These are phyloP conservation scores for Antechinus flavipes DNA, from an alignment of 2,113 vertebrate species.

Conservation along the genomic window DNA sequence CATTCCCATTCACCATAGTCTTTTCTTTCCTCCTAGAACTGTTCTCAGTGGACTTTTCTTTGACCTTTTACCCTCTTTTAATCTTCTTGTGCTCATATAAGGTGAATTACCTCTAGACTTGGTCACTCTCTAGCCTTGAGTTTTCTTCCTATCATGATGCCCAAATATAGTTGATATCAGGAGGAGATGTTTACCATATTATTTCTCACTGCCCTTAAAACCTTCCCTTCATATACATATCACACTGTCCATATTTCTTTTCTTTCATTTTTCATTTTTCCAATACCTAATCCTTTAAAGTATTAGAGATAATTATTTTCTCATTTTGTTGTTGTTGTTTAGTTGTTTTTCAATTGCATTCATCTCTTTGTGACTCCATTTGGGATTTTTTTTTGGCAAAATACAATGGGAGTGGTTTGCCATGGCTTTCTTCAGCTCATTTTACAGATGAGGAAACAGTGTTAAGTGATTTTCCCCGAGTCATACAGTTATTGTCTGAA, in stretches of 20 bases:
- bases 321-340: background rate
- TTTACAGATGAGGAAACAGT: background rate
- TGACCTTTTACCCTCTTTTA: background rate
- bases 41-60: background rate
- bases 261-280: background rate
- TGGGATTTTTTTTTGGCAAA: background rate
- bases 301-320: background rate
- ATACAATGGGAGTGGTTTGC: background rate
- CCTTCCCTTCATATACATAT: background rate
- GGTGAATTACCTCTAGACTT: background rate
- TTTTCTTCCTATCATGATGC: background rate
- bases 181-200: background rate
- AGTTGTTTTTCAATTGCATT: background rate
- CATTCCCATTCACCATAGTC: background rate
- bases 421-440: background rate
- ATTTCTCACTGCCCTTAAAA: background rate
- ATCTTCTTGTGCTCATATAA: background rate
- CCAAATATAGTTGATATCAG: background rate
- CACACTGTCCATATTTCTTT: background rate
- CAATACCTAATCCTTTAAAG: background rate
- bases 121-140: background rate
- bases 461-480: background rate
- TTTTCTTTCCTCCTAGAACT: background rate
- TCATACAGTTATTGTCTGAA: accelerated
- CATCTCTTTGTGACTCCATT: background rate